Percentiles rank a stretch among this genome's conserved stretches.
Conservation (phyloP, 2,113 vertebrate genomes). For the Odocoileus virginianus region DNA sequence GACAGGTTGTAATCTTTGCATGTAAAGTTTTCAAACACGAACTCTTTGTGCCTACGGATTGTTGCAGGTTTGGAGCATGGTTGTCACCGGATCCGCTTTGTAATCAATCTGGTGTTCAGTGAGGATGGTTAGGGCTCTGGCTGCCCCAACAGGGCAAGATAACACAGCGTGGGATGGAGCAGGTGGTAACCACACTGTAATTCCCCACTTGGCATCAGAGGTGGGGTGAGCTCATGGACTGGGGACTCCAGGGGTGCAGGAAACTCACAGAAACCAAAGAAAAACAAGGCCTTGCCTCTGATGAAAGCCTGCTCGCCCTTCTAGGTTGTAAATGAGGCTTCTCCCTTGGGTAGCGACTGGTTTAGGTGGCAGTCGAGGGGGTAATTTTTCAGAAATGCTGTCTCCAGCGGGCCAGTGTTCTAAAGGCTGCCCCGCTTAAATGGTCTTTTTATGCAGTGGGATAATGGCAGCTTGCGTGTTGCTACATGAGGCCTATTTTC, state of each 20-base stretch:
- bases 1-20: constrained; percentile 75
- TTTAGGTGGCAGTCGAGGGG: constrained; percentile 79
- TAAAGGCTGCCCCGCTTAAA: constrained; percentile 83
- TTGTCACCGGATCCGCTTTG: constrained; percentile 40
- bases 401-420: constrained; percentile 77
- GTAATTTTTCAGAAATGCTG: constrained; percentile 82
- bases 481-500: constrained; percentile 88
- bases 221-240: neutral
- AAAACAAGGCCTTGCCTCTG: constrained; percentile 67
- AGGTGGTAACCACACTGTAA: too few relatives aligned
- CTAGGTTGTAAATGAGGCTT: constrained; percentile 77
- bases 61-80: constrained; percentile 60
- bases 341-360: constrained; percentile 79
- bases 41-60: constrained; percentile 53
- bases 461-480: constrained; percentile 89
- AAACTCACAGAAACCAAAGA: constrained; percentile 51
- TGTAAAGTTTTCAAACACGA: constrained; percentile 74
- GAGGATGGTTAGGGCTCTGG: neutral
- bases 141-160: neutral
- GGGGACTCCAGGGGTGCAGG: neutral
- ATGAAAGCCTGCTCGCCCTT: constrained; percentile 78
- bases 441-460: constrained; percentile 86
- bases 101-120: neutral
- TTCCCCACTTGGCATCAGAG: neutral
- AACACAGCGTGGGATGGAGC: neutral